A percentile compares a stretch with the other conserved stretches of the same genome.
Evolutionary conservation across 2,888 invertebrate genomes (phyloP).

Genomic region (Saturnia pavonia): DNA sequence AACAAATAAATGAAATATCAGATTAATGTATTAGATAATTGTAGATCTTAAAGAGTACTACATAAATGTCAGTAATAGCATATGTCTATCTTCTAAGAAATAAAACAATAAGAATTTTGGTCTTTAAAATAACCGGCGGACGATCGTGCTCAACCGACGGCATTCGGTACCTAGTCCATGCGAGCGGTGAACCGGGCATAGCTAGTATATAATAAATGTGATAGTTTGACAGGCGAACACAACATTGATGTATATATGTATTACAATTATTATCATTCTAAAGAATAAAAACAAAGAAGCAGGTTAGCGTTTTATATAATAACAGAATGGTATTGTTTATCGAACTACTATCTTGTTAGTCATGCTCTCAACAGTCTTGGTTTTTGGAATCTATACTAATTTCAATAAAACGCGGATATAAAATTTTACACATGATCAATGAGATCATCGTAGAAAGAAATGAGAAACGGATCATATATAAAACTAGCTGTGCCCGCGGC

Average conservation of each 20-base stretch:
- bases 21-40: too few relatives aligned
- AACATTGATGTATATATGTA: background rate
- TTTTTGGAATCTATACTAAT: slow-evolving; percentile 5
- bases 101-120: too few relatives aligned
- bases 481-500: background rate
- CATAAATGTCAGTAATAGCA: too few relatives aligned
- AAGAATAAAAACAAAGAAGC: background rate
- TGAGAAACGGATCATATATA: background rate
- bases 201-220: too few relatives aligned
- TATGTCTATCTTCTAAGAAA: too few relatives aligned
- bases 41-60: too few relatives aligned
- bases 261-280: background rate
- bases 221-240: background rate
- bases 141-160: too few relatives aligned
- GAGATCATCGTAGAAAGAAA: background rate
- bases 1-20: too few relatives aligned
- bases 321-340: slow-evolving; percentile 2
- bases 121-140: too few relatives aligned
- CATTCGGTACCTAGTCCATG: too few relatives aligned
- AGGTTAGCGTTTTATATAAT: background rate
- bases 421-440: background rate
- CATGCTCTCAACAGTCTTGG: background rate
- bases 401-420: slow-evolving; percentile 7
- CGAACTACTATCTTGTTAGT: background rate
- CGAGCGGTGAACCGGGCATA: too few relatives aligned